Base-by-base conservation (phyloP, 2,888 invertebrate genomes). In the Sphecodes monilicornis region DNA sequence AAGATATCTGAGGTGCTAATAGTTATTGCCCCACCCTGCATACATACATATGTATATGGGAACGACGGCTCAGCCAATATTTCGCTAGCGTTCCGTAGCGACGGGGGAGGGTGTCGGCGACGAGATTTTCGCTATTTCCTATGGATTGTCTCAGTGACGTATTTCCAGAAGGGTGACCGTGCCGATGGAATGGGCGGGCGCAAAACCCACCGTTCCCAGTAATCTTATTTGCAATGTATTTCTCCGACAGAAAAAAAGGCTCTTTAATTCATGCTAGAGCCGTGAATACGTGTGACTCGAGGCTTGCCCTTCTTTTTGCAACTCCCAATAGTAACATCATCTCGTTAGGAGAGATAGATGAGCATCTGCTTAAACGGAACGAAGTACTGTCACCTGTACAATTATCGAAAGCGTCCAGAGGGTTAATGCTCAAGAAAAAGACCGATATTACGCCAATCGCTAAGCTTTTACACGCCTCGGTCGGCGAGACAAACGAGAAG, bases 181-280 rank as follows among this genome's bases (percentile, higher is more conserved):
- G 75, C 41, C 72, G 84, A 50, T 39, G 78, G 86, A 72, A 71
- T 50, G 76, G 78, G 72, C 76, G 77, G 18, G 54, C 80, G 82
- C 73, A 76, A 29, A 81, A 82, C 86, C 86, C 87, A 84, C 90
- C 90, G 90, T 92, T 90, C 90, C 88, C 87, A 88, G 92, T 92
- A 93, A 93, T 92, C 93, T 93, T 93, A 93, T 94, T 93, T 93
- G 91, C 92, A 92, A 93, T 93, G 93, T 92, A 93, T 93, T 92
- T 92, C 89, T 89, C n/a, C 57, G 57, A n/a, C 36, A 26, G 39
- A 26, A 43, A 46, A 29, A 60, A 50, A 54, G 10, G 69, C 10
- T 70, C 16, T 68, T 77, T 84, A 57, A 80, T 75, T 78, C 82
- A n/a, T n/a, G n/a, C n/a, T n/a, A n/a, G n/a, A n/a, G n/a, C n/a